Evolutionary conservation across 2,888 invertebrate genomes (phyloP), one percentile per base, ranked within the genome.

Genomic region (Agelastica alni): DNA sequence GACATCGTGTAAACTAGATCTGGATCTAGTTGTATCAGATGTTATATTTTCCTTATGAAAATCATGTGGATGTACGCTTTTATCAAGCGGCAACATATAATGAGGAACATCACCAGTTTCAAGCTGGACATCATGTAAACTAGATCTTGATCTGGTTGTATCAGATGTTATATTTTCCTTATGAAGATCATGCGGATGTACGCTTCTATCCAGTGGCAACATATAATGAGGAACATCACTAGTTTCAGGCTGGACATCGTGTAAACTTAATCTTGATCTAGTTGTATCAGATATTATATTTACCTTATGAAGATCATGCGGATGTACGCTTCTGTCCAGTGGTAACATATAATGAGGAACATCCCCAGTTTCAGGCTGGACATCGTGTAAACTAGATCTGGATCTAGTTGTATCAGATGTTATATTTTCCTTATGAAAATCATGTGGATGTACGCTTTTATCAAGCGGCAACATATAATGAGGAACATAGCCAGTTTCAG

Each of bases 271-370:
- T 16, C 34, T 36, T 17, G 34, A 16, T 4, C 31, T 2, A 3
- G 6, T 9, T 26, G 7, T 2, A 3, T 26, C 26, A 3, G 26
- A n/a, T 12, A 10, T 4, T 31, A 55, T 39, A 28, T 48, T 60
- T 6, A 61, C 63, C 31, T 60, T 28, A n/a, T 9, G 22, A 13
- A 22, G 9, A 58, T 65, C 17, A 26, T 66, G 60, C 1, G 61
- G 65, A 49, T 63, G 53, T 32, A 63, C 39, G 41, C 54, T 60
- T 56, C 68, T 63, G 54, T 75, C 71, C 31, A 75, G 58, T 34
- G 74, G 73, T 58, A 58, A 56, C 73, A 75, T 73, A 48, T 74
- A 75, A 47, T 69, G 68, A 10, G 75, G 74, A 28, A 28, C 28
- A 2, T 42, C 42, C 2, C 7, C 17, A 16, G 34, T 58, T 44